A percentile compares a stretch with the other conserved stretches of the same genome.
Evolutionary conservation across 2,797 vertebrate species (phyloP).

Genomic region (Gadopsis marmoratus): DNA sequence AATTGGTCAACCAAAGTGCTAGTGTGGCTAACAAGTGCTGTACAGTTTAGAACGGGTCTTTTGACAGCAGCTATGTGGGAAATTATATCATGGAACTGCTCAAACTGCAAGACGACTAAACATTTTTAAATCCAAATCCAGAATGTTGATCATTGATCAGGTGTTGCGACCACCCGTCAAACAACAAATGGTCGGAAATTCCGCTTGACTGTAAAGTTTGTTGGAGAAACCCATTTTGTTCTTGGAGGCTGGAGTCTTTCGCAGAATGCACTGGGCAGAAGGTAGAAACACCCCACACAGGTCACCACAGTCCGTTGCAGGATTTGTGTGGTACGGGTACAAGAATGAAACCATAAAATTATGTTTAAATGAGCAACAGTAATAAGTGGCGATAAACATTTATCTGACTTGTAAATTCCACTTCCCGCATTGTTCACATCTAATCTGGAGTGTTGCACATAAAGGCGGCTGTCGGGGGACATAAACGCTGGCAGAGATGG

Average conservation of each 20-base stretch:
- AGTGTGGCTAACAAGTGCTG: neutral
- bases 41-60: neutral
- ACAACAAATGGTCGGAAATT: too few species aligned
- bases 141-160: neutral
- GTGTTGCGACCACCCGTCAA: neutral
- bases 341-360: too few species aligned
- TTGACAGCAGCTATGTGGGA: neutral
- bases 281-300: neutral
- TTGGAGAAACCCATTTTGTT: neutral
- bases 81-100: neutral
- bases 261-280: constrained; percentile 5
- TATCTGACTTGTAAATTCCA: neutral
- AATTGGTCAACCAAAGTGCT: constrained; percentile 2
- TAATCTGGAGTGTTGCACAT: neutral
- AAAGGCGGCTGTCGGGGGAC: neutral
- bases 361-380: too few species aligned
- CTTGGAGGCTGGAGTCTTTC: constrained; percentile 1
- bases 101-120: neutral
- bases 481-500: constrained; percentile 11
- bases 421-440: constrained; percentile 1
- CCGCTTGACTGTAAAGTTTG: neutral
- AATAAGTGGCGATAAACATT: too few species aligned
- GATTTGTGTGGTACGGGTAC: too few species aligned
- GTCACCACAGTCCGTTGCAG: constrained; percentile 1
- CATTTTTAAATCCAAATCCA: neutral